phyloP scores from a whole-genome alignment of 2,888 invertebrate genomes.

The Dicyrtoma fusca region DNA sequence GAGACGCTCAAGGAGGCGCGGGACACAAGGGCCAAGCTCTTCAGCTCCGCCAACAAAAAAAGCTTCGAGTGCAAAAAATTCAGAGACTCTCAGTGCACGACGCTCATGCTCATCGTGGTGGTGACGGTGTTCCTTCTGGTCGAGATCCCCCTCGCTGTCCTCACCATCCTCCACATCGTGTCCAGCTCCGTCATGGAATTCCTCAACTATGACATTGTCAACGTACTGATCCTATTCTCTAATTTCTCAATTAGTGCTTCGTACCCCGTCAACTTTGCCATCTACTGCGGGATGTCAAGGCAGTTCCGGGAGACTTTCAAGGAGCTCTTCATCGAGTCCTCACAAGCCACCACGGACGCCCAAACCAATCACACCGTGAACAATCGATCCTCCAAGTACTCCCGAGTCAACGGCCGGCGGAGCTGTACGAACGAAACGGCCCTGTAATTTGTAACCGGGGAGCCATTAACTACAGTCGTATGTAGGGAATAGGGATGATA shows the following conservation, averaged over 20 bases:
- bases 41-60: conserved; percentile 71
- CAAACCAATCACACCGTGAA: conserved; percentile 58
- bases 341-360: conserved; percentile 13
- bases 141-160: conserved; percentile 81
- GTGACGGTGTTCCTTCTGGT: conserved; percentile 81
- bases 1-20: conserved; percentile 83
- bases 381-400: conserved; percentile 71
- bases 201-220: conserved; percentile 76
- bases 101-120: conserved; percentile 83
- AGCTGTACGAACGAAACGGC: conserved; percentile 81
- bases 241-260: conserved; percentile 82
- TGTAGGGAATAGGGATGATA: no score
- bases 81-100: conserved; percentile 81
- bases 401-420: conserved; percentile 78
- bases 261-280: conserved; percentile 89
- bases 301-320: conserved; percentile 94
- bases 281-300: conserved; percentile 91
- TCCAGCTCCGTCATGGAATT: conserved; percentile 73
- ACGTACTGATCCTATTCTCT: conserved; percentile 76
- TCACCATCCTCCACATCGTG: conserved; percentile 80
- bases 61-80: conserved; percentile 79
- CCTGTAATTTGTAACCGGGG: conserved; percentile 64
- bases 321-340: conserved; percentile 68
- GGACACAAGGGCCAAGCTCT: conserved; percentile 73
- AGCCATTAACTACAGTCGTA: no score